These are phyloP conservation scores for Urocitellus parryii DNA, from an alignment of 2,113 vertebrate genomes.

Conservation along the genomic window DNA sequence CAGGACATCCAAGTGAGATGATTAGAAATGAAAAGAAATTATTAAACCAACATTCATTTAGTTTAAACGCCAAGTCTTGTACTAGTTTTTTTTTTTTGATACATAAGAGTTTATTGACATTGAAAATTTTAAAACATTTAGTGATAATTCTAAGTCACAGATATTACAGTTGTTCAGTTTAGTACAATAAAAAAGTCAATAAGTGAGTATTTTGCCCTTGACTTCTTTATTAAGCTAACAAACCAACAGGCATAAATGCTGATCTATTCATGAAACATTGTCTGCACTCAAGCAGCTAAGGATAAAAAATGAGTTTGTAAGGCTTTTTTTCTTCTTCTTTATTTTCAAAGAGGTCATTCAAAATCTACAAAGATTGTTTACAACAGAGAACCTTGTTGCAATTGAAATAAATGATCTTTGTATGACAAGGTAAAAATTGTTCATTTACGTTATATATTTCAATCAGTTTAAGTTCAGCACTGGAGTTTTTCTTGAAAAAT, in stretches of 20 bases:
- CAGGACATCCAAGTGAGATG: not conserved
- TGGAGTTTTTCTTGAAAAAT: constrained; percentile 67
- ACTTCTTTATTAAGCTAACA: constrained; percentile 64
- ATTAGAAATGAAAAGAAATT: not conserved
- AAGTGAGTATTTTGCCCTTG: constrained; percentile 29
- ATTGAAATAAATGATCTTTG: constrained; percentile 73
- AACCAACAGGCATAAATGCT: not conserved
- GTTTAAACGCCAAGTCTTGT: not conserved
- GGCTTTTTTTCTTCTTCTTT: constrained; percentile 21
- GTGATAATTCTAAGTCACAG: not conserved
- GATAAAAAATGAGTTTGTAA: constrained; percentile 51
- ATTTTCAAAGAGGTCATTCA: constrained; percentile 69
- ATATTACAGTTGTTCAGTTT: not conserved
- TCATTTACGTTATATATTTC: constrained; percentile 73
- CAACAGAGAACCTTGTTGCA: constrained; percentile 65
- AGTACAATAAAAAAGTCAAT: no score
- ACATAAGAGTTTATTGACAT: not conserved
- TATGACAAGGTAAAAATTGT: constrained; percentile 49
- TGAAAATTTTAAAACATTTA: constrained; percentile 33
- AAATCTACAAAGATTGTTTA: constrained; percentile 69
- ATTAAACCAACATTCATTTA: constrained; percentile 33
- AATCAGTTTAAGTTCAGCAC: constrained; percentile 60
- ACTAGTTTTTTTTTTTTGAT: no score
- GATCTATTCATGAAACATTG: constrained; percentile 1
- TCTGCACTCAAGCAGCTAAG: constrained; percentile 16